Evolutionary conservation across 2,113 vertebrate genomes (phyloP).

Genomic region (Chloroceryle aenea): DNA sequence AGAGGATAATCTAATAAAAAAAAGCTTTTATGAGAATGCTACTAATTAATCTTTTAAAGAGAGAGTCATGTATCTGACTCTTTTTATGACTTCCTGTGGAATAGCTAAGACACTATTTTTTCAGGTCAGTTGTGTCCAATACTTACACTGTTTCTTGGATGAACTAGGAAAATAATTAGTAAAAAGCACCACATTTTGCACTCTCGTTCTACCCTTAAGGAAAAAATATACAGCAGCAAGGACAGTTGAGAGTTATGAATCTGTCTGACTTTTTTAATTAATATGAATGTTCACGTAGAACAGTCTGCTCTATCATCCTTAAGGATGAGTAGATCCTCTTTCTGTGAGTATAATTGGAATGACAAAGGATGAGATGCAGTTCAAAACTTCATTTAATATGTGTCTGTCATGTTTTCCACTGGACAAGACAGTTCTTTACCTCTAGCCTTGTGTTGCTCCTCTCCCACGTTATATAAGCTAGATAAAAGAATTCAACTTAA

Average conservation of each 20-base stretch:
- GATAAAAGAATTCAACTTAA: neutral
- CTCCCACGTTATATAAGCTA: neutral
- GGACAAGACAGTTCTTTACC: accelerated
- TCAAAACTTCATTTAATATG: neutral
- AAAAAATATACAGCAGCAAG: neutral
- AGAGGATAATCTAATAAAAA: neutral
- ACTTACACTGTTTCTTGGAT: accelerated
- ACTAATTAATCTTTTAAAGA: neutral
- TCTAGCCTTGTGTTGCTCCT: accelerated
- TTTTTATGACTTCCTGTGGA: neutral
- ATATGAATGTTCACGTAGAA: accelerated
- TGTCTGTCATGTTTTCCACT: neutral
- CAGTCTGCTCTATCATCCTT: neutral
- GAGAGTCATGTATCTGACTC: neutral
- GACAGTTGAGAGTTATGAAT: neutral
- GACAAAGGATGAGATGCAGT: neutral
- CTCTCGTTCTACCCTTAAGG: neutral
- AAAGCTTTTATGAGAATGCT: neutral
- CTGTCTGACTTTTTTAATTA: neutral
- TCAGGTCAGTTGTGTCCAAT: neutral
- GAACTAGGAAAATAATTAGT: neutral
- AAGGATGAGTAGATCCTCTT: neutral
- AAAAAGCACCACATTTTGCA: neutral
- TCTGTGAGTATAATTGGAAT: neutral
- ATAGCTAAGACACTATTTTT: neutral